Evolutionary conservation across 2,113 vertebrate genomes (phyloP).

Genomic region (Tetrao urogallus): DNA sequence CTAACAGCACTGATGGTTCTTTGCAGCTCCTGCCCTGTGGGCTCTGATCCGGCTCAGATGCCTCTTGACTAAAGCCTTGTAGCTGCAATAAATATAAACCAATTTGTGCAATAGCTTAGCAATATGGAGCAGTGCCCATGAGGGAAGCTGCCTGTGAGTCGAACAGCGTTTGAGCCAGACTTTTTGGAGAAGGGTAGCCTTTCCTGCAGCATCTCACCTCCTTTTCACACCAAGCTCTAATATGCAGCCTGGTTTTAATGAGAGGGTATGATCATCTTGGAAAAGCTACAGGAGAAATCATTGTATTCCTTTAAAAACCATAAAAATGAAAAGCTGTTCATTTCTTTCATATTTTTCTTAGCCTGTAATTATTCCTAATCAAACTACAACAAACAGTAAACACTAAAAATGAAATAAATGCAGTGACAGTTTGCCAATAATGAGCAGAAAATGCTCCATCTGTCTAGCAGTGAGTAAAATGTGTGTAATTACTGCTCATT

Average conservation of each 20-base stretch:
- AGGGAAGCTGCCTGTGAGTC: background rate
- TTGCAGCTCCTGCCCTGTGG: accelerated
- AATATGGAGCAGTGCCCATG: background rate
- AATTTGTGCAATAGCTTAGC: background rate
- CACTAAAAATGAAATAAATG: conserved; percentile 82
- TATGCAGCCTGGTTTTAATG: background rate
- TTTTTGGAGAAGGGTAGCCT: background rate
- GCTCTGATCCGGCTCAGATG: background rate
- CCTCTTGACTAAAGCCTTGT: background rate
- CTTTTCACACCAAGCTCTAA: background rate
- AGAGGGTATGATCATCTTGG: background rate
- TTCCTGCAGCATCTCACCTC: accelerated
- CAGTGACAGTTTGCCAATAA: conserved; percentile 83
- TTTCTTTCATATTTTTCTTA: conserved; percentile 76
- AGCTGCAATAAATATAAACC: conserved; percentile 4
- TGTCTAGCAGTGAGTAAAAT: conserved; percentile 83
- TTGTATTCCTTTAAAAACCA: conserved; percentile 53
- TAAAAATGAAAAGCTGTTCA: conserved; percentile 62
- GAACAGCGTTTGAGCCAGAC: background rate
- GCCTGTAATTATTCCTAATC: conserved; percentile 82
- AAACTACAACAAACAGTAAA: conserved; percentile 83
- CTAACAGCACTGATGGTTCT: background rate
- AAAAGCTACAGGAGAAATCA: conserved; percentile 1
- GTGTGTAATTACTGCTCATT: conserved; percentile 85
- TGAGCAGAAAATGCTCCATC: conserved; percentile 79